phyloP scores from a whole-genome alignment of 2,797 vertebrate genomes.

The Labroides dimidiatus region DNA sequence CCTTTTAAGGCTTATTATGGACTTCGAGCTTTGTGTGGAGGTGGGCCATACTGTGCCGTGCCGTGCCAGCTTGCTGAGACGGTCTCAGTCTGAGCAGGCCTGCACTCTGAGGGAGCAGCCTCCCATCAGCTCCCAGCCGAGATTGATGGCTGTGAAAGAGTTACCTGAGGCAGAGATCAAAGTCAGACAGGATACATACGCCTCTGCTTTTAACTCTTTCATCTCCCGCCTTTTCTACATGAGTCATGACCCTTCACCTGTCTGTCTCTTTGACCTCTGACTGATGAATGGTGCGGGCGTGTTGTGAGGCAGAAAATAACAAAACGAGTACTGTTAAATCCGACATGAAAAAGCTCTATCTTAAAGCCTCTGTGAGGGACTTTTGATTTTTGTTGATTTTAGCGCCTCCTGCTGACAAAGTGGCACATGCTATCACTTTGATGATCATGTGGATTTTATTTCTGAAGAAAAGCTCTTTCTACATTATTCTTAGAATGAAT shows the following conservation, averaged over 20 bases:
- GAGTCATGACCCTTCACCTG: conserved; percentile 73
- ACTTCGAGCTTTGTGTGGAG: conserved; percentile 1
- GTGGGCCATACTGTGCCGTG: conserved; percentile 27
- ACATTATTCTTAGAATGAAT: too few relatives aligned
- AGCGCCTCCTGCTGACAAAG: too few relatives aligned
- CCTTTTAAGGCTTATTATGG: conserved; percentile 28
- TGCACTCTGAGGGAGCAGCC: conserved; percentile 44
- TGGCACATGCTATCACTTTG: too few relatives aligned
- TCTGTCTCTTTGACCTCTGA: conserved; percentile 65
- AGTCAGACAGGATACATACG: conserved; percentile 75
- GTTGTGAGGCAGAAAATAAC: conserved; percentile 13
- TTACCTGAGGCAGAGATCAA: conserved; percentile 85
- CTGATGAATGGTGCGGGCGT: conserved; percentile 26
- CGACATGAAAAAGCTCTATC: not conserved
- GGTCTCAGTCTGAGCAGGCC: conserved; percentile 68
- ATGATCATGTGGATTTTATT: too few relatives aligned
- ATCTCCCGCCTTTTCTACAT: conserved; percentile 68
- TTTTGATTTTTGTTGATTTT: too few relatives aligned
- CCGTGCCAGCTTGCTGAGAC: conserved; percentile 34
- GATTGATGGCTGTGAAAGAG: conserved; percentile 79
- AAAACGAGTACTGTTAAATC: not conserved
- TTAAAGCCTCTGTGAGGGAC: too few relatives aligned
- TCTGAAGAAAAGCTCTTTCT: too few relatives aligned
- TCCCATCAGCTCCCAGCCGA: conserved; percentile 61
- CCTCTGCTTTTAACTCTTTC: conserved; percentile 81